Conservation (phyloP, 2,113 vertebrate species). For the Rissa tridactyla region DNA sequence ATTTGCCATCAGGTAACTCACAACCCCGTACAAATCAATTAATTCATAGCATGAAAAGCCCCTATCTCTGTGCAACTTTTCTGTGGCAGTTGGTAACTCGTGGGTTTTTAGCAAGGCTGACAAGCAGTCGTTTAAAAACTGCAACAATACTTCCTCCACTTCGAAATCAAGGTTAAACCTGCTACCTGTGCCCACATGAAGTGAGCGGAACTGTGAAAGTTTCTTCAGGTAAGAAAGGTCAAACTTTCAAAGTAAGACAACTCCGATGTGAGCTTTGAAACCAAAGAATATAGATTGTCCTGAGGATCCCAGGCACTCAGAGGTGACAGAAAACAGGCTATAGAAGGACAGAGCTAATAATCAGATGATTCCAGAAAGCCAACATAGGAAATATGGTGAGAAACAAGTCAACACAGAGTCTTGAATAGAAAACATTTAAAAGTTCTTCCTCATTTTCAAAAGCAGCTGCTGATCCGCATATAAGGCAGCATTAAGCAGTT, state of each 20-base stretch:
- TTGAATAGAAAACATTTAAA: not conserved
- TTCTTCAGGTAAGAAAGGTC: not conserved
- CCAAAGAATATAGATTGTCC: not conserved
- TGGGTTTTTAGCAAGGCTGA: not conserved
- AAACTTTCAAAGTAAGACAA: not conserved
- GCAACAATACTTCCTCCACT: not conserved
- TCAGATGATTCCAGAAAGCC: not conserved
- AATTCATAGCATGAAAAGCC: not conserved
- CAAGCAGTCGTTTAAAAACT: not conserved
- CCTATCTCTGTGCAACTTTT: not conserved
- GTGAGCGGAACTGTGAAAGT: not conserved
- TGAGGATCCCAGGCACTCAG: not conserved
- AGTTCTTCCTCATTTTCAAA: not conserved
- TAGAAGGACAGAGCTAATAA: not conserved
- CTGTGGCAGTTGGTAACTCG: not conserved
- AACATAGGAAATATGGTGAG: fast-evolving
- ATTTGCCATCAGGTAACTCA: not conserved
- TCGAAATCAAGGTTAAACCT: not conserved
- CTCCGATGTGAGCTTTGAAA: not conserved
- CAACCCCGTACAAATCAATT: not conserved
- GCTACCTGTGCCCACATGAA: not conserved
- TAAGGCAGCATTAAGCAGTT: not conserved
- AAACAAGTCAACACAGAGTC: not conserved
- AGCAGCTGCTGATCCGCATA: not conserved
- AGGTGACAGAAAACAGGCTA: not conserved